Evolutionary conservation across 2,888 invertebrate genomes (phyloP), one percentile per base, ranked within the genome.

Genomic region (Mimachlamys varia): DNA sequence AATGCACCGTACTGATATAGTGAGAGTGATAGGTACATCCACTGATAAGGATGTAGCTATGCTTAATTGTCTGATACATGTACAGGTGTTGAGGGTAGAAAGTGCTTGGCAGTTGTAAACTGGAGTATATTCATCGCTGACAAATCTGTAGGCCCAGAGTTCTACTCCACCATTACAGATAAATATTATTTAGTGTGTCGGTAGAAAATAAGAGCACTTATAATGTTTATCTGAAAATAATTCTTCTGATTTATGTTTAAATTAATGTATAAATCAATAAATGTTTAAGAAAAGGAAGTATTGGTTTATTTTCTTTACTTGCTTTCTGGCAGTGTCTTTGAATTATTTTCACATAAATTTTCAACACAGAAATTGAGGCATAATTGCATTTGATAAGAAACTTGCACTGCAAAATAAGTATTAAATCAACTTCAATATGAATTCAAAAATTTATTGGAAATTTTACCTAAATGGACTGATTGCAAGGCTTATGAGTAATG

Each of bases 191-290:
- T 76, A 76, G 76, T 76, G 76, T 76, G 33, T 76, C 76, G 13
- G 62, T 76, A 76, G 76, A 58, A 58, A 22, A 58, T 22, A 22
- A 76, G 76, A 76, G 76, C 76, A 76, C 76, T 76, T 76, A 76
- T 76, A 76, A 76, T 76, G 76, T 76, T 76, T 76, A 76, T 76
- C 76, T 76, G 33, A 76, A 76, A 76, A 33, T 10, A 27, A 62
- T 27, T 62, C 76, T 76, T 76, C 76, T 76, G 76, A 76, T 76
- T 76, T 33, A 76, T 76, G 76, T 76, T 76, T 76, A 76, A 76
- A 76, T 76, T 76, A 76, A 76, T 76, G 76, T 76, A 76, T 76
- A 76, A 76, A 76, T 76, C 76, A 76, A 76, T 76, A 76, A 76
- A 76, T 76, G 76, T 76, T 62, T 76, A 76, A 76, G 76, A 76